Conservation (phyloP, 2,888 invertebrate species). For the Melieria omissa region DNA sequence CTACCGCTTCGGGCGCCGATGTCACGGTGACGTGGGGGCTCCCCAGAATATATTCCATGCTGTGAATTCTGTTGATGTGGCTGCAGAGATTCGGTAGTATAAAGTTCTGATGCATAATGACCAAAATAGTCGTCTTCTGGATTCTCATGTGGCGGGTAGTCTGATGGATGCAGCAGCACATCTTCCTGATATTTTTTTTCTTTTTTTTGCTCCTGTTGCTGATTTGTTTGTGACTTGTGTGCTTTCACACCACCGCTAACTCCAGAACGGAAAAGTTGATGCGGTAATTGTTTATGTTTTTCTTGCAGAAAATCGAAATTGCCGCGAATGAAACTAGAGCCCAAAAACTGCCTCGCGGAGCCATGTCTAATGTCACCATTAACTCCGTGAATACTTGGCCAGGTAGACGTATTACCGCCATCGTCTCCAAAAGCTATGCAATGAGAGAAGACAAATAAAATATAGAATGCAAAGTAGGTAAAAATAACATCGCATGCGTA, state of each 20-base stretch:
- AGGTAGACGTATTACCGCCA: constrained; percentile 46
- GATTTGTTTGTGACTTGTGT: constrained; percentile 18
- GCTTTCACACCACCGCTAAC: constrained; percentile 36
- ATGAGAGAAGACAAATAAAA: constrained; percentile 3
- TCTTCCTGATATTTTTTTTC: constrained; percentile 46
- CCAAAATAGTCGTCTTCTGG: constrained; percentile 50
- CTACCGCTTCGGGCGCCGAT: constrained; percentile 56
- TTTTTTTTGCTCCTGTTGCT: constrained; percentile 34
- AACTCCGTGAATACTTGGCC: constrained; percentile 43
- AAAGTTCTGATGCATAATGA: constrained; percentile 50
- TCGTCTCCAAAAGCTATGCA: constrained; percentile 48
- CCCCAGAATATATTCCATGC: constrained; percentile 38
- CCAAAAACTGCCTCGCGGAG: constrained; percentile 70
- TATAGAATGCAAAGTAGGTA: constrained; percentile 9
- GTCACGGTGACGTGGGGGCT: constrained; percentile 55
- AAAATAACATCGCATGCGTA: not conserved
- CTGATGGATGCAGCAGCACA: constrained; percentile 53
- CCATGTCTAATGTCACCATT: constrained; percentile 49
- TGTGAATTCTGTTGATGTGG: constrained; percentile 34
- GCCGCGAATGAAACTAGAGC: constrained; percentile 65
- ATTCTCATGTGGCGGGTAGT: constrained; percentile 54
- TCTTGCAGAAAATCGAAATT: constrained; percentile 35
- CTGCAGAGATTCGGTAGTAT: constrained; percentile 57
- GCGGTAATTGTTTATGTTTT: constrained; percentile 39
- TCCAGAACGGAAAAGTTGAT: constrained; percentile 44